phyloP scores from a whole-genome alignment of 2,113 vertebrate species.

The Nycticebus coucang region DNA sequence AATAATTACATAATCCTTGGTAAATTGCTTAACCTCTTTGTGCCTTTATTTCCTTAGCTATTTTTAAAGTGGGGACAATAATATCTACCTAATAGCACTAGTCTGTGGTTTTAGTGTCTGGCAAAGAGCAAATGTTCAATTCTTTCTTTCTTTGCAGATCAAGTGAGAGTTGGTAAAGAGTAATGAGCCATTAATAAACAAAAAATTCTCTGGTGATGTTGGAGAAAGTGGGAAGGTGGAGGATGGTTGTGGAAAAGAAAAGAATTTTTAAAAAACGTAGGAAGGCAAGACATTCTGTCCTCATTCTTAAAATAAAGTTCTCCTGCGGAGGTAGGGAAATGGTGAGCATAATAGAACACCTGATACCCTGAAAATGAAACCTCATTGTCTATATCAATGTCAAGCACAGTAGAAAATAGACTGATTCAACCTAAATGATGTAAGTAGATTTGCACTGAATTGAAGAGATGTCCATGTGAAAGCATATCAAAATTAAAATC shows the following conservation, averaged over 20 bases:
- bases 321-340: neutral
- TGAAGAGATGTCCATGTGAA: constrained; percentile 53
- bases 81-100: neutral
- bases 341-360: constrained; percentile 15
- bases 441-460: constrained; percentile 47
- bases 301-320: constrained; percentile 55
- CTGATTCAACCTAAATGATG: constrained; percentile 39
- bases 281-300: constrained; percentile 16
- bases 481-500: constrained; percentile 73
- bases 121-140: constrained; percentile 2
- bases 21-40: constrained; percentile 33
- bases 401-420: constrained; percentile 47
- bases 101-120: neutral
- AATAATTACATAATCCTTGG: neutral
- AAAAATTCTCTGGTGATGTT: neutral
- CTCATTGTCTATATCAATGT: constrained; percentile 28
- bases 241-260: constrained; percentile 36
- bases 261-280: constrained; percentile 1
- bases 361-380: constrained; percentile 48
- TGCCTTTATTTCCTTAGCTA: constrained; percentile 48
- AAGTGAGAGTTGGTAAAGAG: constrained; percentile 33
- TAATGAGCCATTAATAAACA: neutral
- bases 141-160: neutral
- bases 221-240: neutral
- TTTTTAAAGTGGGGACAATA: neutral